Base-by-base conservation (phyloP, 1,140 invertebrate species). In the Philopotamus ludificatus region DNA sequence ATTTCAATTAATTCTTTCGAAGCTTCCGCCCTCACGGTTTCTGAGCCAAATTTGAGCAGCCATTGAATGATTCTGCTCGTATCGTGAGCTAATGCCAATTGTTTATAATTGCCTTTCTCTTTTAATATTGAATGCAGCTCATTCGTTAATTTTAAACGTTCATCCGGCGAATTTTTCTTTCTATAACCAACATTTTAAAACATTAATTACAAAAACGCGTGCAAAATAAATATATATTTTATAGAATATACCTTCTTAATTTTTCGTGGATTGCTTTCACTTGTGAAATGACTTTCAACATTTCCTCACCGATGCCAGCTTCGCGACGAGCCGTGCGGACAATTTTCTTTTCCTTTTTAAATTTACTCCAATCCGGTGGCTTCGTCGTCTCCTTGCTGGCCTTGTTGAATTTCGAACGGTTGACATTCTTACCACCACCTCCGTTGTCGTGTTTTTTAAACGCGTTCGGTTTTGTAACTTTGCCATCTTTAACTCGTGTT, bases 41-140 rank as follows among this genome's bases (percentile, higher is more conserved):
- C 77, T 0, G 83, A 77, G 2, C 88, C 86, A 74, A 87, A 85
- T 73, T 92, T 93, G 0, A 97, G 76, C 47, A 97, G 78, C 75
- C 91, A 94, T 76, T 98, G 93, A 54, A 97, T 84, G 0, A 97
- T 89, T 73, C 95, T 80, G 0, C 91, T 90, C 26, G 92, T 88
- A 72, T 97, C 94, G 77, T 97, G 95, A 0, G 91, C 86, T 68
- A 89, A 85, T 2, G 93, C 87, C 66, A 95, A 82, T 77, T 88
- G 85, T 72, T 83, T 79, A 74, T 89, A 89, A 54, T 89, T 85
- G 1, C 85, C 87, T 74, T 88, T 86, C n/a, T 26, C n/a, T 0
- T 49, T 57, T 0, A 95, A 75, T 39, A 93, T 73, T 22, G 80
- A 73, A 72, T 89, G 88, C 7, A 96, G 74, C 67, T 94, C 82